A percentile compares a stretch with the other conserved stretches of the same genome.
These are phyloP conservation scores for Heliconius charithonia DNA, from an alignment of 2,888 invertebrate species.

Conservation along the genomic window DNA sequence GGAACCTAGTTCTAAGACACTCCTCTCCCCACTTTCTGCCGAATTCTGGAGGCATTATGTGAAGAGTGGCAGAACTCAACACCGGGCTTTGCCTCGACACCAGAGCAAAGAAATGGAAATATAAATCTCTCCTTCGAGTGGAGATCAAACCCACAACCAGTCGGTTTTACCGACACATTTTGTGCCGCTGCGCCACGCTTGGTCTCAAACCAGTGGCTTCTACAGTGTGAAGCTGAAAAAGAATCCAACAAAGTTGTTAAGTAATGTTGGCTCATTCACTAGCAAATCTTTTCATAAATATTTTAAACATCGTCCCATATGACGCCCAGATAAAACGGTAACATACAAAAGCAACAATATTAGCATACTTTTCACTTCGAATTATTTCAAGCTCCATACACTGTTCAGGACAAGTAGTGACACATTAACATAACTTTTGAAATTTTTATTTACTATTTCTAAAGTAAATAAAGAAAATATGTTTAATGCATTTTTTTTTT, in stretches of 20 bases:
- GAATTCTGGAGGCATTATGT: too few species aligned
- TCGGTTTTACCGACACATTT: too few species aligned
- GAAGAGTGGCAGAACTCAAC: too few species aligned
- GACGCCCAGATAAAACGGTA: constrained; percentile 7
- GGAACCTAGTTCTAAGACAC: too few species aligned
- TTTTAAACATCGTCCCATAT: neutral
- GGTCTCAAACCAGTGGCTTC: too few species aligned
- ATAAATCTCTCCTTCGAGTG: too few species aligned
- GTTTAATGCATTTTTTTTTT: neutral
- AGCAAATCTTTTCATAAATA: neutral
- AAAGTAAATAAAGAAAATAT: neutral
- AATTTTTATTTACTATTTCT: constrained; percentile 17
- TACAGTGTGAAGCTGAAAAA: neutral
- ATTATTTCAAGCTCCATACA: constrained; percentile 40
- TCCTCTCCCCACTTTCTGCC: too few species aligned
- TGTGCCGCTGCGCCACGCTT: too few species aligned
- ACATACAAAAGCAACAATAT: constrained; percentile 47
- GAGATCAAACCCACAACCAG: too few species aligned
- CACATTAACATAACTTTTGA: constrained; percentile 62
- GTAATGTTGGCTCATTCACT: neutral
- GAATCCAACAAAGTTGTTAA: neutral
- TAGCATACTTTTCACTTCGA: constrained; percentile 59
- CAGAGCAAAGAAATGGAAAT: too few species aligned
- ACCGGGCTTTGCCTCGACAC: too few species aligned
- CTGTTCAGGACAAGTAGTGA: constrained; percentile 52